Base-by-base conservation (phyloP, 2,888 invertebrate genomes). In the Ypsolopha scabrella region DNA sequence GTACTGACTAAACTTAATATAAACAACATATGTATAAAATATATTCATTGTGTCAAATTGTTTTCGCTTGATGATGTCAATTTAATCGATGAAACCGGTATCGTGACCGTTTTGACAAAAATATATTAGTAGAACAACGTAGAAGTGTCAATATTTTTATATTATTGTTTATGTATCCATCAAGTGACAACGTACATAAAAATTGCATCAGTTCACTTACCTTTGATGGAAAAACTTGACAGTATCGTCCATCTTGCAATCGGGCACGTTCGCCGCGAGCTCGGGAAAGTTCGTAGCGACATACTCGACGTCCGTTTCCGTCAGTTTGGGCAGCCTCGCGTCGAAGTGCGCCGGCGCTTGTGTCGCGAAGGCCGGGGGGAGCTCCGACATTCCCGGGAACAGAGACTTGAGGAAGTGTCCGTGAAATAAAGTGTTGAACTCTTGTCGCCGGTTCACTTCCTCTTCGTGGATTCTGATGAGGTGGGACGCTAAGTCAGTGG, bases 331-430 rank as follows among this genome's bases (percentile, higher is more conserved):
- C 55, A 94, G 75, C 43, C 87, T 85, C 13, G 88, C 87, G 71
- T 96, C 95, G 66, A 95, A 95, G n/a, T 88, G 79, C 0, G 90
- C 82, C 0, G 95, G 94, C 53, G 93, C 89, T 67, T 93, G 91
- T 4, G 93, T 94, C 50, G 95, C 96, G 73, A 94, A 98, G 0
- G 91, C 87, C 2, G 93, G 92, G 1, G 96, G 94, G 55, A 92
- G 80, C 65, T 98, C 98, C 51, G 93, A 92, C 87, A 98, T 90
- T 0, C 98, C 98, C 1, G 95, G 94, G 76, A 99, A 99, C 43
- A 99, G 79, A 9, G 91, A 89, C 57, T 91, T 91, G 6, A 99
- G 86, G 68, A 95, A 94, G 65, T 94, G 98, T 0, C 94, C 94
- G 33, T 95, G 94, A 64, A 96, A 94, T 55, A 91, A 87, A 0